These are phyloP conservation scores for Planococcus citri DNA, from an alignment of 1,140 invertebrate species.

Conservation along the genomic window DNA sequence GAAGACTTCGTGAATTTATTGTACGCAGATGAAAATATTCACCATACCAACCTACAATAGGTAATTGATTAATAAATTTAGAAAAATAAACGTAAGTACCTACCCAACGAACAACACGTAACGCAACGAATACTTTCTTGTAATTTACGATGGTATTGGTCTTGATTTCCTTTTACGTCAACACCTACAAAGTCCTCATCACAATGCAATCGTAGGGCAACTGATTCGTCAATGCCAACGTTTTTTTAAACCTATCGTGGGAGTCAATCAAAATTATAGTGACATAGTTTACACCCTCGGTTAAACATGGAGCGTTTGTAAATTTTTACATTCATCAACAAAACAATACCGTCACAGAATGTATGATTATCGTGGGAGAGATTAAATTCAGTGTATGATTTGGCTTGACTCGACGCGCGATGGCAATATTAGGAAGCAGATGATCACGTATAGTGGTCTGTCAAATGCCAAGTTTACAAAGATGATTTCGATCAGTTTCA, in stretches of 20 bases:
- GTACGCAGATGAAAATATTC: too few species aligned
- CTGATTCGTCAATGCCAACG: not conserved
- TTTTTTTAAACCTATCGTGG: not conserved
- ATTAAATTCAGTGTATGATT: too few species aligned
- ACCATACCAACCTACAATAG: not conserved
- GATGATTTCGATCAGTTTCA: not conserved
- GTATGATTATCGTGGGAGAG: not conserved
- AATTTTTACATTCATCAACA: not conserved
- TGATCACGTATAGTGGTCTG: too few species aligned
- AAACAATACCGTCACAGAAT: not conserved
- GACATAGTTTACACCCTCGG: not conserved
- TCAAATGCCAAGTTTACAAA: too few species aligned
- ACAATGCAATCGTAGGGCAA: not conserved
- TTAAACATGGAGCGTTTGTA: not conserved
- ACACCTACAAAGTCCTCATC: not conserved
- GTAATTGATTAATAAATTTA: not conserved
- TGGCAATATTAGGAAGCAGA: too few species aligned
- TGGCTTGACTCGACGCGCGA: too few species aligned
- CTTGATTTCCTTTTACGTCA: not conserved
- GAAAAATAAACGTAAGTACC: not conserved
- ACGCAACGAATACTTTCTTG: not conserved
- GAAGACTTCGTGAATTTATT: too few species aligned
- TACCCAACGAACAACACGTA: not conserved
- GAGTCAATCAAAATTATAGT: not conserved
- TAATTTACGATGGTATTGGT: not conserved